Evolutionary conservation across 2,113 vertebrate genomes (phyloP).

Genomic region (Stigmatopora argus): DNA sequence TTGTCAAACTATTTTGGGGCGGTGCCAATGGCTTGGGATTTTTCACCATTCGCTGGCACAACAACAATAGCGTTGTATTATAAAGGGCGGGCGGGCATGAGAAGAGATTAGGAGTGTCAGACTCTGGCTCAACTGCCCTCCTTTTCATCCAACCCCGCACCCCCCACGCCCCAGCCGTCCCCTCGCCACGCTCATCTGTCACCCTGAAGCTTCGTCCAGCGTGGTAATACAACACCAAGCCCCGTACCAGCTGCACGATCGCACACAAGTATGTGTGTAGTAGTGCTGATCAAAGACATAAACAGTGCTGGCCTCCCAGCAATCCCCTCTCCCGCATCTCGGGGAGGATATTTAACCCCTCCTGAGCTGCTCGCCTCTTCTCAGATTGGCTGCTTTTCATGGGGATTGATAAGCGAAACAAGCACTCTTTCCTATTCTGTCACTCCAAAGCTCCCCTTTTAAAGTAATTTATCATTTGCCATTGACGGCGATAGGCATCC

Average conservation of each 20-base stretch:
- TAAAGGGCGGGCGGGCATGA: slow-evolving; percentile 41
- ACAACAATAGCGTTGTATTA: slow-evolving; percentile 31
- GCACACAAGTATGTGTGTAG: background rate
- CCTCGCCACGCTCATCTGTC: slow-evolving; percentile 41
- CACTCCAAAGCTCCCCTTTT: background rate
- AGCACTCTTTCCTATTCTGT: slow-evolving; percentile 1
- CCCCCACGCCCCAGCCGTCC: too few species aligned
- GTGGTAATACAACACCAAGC: slow-evolving; percentile 54
- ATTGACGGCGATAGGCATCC: too few species aligned
- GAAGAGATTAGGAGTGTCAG: slow-evolving; percentile 55
- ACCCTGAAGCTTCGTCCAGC: slow-evolving; percentile 41
- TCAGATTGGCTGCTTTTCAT: slow-evolving; percentile 6
- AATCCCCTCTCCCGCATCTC: slow-evolving; percentile 20
- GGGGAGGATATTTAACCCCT: slow-evolving; percentile 25
- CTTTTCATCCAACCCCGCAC: slow-evolving; percentile 5
- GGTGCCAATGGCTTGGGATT: background rate
- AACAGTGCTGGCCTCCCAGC: slow-evolving; percentile 12
- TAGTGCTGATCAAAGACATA: slow-evolving; percentile 30
- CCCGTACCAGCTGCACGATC: slow-evolving; percentile 45
- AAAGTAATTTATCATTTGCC: background rate
- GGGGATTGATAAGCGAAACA: slow-evolving; percentile 8
- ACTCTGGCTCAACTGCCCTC: slow-evolving; percentile 44
- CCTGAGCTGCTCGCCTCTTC: background rate
- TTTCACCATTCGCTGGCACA: slow-evolving; percentile 7
- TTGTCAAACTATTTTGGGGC: background rate